Evolutionary conservation across 2,113 vertebrate genomes (phyloP), one percentile per base, ranked within the genome.

Genomic region (Oxyura jamaicensis): DNA sequence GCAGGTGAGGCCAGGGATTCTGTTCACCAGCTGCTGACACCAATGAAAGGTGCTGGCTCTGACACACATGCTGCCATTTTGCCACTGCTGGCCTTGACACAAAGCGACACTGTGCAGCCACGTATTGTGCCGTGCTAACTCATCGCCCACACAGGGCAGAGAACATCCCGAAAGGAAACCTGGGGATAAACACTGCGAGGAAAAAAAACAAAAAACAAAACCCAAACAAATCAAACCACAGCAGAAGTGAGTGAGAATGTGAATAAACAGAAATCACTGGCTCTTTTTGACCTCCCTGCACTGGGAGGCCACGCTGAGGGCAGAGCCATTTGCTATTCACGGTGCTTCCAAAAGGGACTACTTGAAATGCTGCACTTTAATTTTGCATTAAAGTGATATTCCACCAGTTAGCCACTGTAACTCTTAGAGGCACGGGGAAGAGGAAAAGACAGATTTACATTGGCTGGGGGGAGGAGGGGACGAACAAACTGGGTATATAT

Each of bases 181-280:
- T 29, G 44, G 52, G 1, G 2, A 93, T 90, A 95, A 96, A 95
- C 73, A 92, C 59, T 18, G 44, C 1, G 1, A 73, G 63, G 88
- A 91, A 33, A 14, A 13, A 59, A 25, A 48, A 20, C 39, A 12
- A 29, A 42, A 36, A 26, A 46, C 39, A 78, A 83, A 93, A 58
- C 13, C 21, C 21, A 86, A 77, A 88, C 78, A 91, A 90, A 93
- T 88, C 86, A 89, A 91, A 84, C 48, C 8, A 52, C 56, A 91
- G 48, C 25, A 86, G 80, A 92, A 91, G 86, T 42, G 15, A 86
- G 56, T 36, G 48, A 79, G 48, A 69, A 91, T 72, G 26, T 72
- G 39, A 88, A 88, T 82, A 75, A 93, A 88, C 65, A 95, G 77
- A 83, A 91, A 78, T 52, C 60, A 89, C 18, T 48, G 71, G 52